A percentile compares a stretch with the other conserved stretches of the same genome.
Conservation (phyloP, 2,888 invertebrate species). For the Sinopyrophorus schimmeli region DNA sequence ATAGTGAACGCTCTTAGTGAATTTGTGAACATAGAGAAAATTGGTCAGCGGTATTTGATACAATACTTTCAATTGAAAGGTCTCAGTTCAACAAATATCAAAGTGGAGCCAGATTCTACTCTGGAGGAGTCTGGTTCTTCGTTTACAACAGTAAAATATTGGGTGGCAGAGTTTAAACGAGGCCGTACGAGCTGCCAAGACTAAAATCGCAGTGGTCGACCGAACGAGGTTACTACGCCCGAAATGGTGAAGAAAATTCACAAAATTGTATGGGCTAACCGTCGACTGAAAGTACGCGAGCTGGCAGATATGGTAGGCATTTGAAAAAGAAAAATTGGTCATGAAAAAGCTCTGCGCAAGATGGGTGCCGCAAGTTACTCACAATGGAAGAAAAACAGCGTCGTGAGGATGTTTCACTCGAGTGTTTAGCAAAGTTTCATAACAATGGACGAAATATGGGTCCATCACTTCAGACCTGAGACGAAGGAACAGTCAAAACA, state of each 20-base stretch:
- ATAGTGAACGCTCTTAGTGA: too few relatives aligned
- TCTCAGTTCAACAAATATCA: too few relatives aligned
- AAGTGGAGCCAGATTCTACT: too few relatives aligned
- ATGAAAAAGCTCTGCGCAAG: conserved; percentile 34
- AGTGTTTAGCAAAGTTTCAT: too few relatives aligned
- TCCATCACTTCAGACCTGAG: too few relatives aligned
- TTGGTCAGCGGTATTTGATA: too few relatives aligned
- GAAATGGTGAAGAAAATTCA: conserved; percentile 31
- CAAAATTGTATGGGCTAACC: conserved; percentile 29
- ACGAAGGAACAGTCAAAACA: too few relatives aligned
- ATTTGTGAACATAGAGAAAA: too few relatives aligned
- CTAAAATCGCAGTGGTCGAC: conserved; percentile 21
- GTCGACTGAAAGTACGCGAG: conserved; percentile 32
- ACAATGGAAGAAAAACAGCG: conserved; percentile 25
- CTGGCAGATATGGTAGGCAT: conserved; percentile 30
- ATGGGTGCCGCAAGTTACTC: conserved; percentile 28
- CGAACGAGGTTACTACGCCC: conserved; percentile 32
- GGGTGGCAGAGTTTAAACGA: conserved; percentile 22
- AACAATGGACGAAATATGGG: too few relatives aligned
- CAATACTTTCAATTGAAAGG: too few relatives aligned
- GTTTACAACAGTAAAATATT: conserved; percentile 8
- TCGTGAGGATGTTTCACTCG: conserved; percentile 20
- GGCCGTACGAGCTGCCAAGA: conserved; percentile 24
- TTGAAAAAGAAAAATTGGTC: conserved; percentile 30
- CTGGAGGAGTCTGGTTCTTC: too few relatives aligned